phyloP scores from a whole-genome alignment of 2,797 vertebrate genomes.

The Pangasius krempfi region DNA sequence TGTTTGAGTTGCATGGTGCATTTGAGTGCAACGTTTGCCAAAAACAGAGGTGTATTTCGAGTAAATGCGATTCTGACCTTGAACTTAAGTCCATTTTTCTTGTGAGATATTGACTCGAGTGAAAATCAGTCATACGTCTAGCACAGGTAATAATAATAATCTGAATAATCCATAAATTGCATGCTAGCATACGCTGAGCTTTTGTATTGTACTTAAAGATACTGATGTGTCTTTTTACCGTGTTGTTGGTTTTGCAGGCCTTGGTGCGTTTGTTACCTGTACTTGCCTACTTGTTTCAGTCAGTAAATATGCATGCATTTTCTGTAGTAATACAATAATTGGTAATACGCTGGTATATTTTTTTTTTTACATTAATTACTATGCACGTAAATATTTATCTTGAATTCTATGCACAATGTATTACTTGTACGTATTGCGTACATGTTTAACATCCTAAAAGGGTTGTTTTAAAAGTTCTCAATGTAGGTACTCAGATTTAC shows the following conservation, averaged over 20 bases:
- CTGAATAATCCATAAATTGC: not conserved
- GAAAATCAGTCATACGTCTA: not conserved
- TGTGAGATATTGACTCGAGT: not conserved
- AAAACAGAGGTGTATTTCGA: not conserved
- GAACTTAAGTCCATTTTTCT: not conserved
- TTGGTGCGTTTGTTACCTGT: not conserved
- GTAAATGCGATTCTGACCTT: not conserved
- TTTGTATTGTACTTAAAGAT: not conserved
- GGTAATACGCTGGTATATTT: not conserved
- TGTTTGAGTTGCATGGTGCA: not conserved
- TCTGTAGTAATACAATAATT: not conserved
- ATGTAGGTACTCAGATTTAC: not conserved
- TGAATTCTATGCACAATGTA: not conserved
- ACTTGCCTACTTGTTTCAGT: not conserved
- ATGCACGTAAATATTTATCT: not conserved
- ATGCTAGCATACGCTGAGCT: not conserved
- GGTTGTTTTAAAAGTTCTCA: not conserved
- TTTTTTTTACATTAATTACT: not conserved
- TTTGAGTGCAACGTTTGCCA: not conserved
- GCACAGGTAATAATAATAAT: not conserved
- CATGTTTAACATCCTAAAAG: not conserved
- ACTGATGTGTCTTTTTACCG: not conserved
- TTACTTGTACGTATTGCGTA: not conserved
- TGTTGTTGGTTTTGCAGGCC: not conserved
- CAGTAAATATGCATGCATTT: not conserved